These are phyloP conservation scores for Procavia capensis DNA, from an alignment of 2,113 vertebrate genomes.

Conservation along the genomic window DNA sequence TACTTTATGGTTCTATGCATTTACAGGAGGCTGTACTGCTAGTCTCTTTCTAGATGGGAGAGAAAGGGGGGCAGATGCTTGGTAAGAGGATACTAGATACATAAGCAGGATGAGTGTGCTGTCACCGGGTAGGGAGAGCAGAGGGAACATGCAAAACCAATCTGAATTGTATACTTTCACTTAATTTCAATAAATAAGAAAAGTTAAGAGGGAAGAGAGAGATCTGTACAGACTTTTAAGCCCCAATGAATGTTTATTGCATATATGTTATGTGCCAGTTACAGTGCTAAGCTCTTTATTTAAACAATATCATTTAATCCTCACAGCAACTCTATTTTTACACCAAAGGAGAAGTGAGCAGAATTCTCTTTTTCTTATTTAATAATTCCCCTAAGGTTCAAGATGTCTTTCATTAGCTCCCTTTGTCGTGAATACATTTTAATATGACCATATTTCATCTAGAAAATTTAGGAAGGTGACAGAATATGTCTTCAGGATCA, in stretches of 20 bases:
- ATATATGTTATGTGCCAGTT: background rate
- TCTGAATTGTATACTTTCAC: no score
- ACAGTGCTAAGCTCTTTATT: background rate
- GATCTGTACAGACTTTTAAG: background rate
- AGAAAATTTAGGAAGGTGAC: background rate
- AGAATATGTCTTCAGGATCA: background rate
- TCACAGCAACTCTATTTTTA: background rate
- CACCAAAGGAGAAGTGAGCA: background rate
- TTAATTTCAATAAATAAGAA: no score
- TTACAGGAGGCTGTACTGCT: no score
- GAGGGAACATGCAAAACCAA: no score
- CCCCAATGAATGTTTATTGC: background rate
- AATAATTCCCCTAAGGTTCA: background rate
- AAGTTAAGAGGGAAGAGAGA: no score
- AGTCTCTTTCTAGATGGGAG: no score
- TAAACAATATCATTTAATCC: background rate
- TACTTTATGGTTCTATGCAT: no score
- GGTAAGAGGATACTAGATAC: no score
- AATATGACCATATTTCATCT: background rate
- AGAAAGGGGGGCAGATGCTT: no score
- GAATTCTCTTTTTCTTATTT: background rate
- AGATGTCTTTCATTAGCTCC: background rate
- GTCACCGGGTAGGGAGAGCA: no score
- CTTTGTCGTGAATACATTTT: background rate
- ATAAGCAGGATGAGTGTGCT: no score